Evolutionary conservation across 2,113 vertebrate genomes (phyloP), one percentile per base, ranked within the genome.

Genomic region (Protobothrops mucrosquamatus): DNA sequence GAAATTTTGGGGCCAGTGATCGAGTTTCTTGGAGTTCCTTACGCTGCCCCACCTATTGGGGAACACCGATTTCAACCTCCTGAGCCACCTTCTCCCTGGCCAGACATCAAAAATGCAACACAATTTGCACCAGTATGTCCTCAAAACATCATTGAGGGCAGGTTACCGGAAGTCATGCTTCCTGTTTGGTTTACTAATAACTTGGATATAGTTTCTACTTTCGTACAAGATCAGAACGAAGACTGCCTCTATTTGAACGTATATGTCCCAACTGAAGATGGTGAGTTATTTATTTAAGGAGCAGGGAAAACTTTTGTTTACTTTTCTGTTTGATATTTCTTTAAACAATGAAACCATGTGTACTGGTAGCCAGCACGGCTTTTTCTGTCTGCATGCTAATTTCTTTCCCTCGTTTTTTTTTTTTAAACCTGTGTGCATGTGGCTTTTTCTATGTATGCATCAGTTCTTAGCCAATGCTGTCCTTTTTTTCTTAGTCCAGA

Each of bases 121-220:
- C 99, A 99, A 92, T 99, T 99, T 96, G 98, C 98, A 94, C 99
- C 99, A 0, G 99, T 99, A 52, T 99, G 99, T 96, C 99, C 99
- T 57, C 99, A 99, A 97, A 99, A 98, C 97, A 98, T 99, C 95
- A 98, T 99, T 92, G 99, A 99, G 94, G 99, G 99, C 95, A 98
- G 99, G 89, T 95, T 99, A 95, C 99, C 99, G 0, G 99, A 99
- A 96, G 99, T 99, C 95, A 99, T 99, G 99, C 98, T 99, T 96
- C 99, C 99, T 0, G 99, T 99, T 94, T 99, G 99, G 99, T 99
- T 99, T 97, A 99, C 99, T 95, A 99, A 99, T 97, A 99, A 99
- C 98, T 97, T 99, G 95, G 99, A 99, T 96, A 98, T 99, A 96
- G 98, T 99, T 96, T 99, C 99, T 23, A 98, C 99, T 5, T 99